Evolutionary conservation across 2,888 invertebrate genomes (phyloP), one percentile per base, ranked within the genome.

Genomic region (Leptarthrus brevirostris): DNA sequence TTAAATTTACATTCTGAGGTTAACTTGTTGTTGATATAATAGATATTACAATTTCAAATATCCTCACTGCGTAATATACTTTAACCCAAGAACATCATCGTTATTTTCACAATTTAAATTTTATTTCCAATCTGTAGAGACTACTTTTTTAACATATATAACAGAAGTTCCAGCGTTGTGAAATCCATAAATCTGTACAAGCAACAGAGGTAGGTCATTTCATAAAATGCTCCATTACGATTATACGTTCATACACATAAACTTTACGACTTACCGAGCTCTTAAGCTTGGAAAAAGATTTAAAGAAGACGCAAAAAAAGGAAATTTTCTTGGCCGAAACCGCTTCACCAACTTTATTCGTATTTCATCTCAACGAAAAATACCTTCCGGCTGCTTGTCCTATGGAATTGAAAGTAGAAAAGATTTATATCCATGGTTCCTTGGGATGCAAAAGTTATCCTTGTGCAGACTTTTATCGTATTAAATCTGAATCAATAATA

Each of bases 271-370:
- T 18, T 36, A 58, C 12, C 58, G 20, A 58, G 40, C 18, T 34
- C 20, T 36, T 58, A 36, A 18, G 20, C 20, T 36, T 36, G 18
- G 22, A 34, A 58, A 36, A 58, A 40, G n/a, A 1, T 30, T 30
- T 30, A 36, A 58, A 16, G 36, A 58, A 36, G 36, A 18, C 16
- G 14, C 18, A 30, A 20, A 58, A 58, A 34, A 58, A 34, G 36
- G 36, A 58, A 20, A 12, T 18, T 58, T 58, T 36, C 58, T 18
- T 36, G 26, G 58, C 58, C 34, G 36, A 58, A 58, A 58, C 36
- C 40, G 58, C 58, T 58, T 58, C 36, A 36, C 58, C 58, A 58
- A 58, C 58, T 58, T 58, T 58, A 58, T 58, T 58, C 58, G 36
- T 58, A 58, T 58, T 58, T 58, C 58, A 58, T 58, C 58, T 36